Conservation (phyloP, 2,113 vertebrate genomes). For the Heteronetta atricapilla region DNA sequence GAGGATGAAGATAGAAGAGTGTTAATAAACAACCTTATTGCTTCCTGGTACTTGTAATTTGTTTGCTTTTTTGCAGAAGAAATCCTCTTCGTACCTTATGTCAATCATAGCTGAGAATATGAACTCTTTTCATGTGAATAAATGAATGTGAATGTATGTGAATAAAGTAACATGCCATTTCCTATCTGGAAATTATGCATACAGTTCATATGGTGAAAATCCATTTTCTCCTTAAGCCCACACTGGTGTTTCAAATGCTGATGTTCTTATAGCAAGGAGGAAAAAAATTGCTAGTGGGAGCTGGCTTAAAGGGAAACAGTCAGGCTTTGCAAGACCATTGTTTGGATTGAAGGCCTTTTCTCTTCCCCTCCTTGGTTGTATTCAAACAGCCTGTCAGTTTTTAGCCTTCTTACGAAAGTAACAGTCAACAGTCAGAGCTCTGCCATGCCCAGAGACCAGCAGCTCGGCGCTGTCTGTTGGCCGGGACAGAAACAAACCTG, state of each 20-base stretch:
- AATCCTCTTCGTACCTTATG: constrained; percentile 71
- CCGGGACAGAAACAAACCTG: constrained; percentile 66
- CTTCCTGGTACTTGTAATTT: constrained; percentile 63
- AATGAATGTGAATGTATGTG: constrained; percentile 73
- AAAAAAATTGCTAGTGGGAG: neutral
- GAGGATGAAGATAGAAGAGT: constrained; percentile 67
- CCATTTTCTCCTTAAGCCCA: constrained; percentile 60
- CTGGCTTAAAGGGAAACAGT: constrained; percentile 52
- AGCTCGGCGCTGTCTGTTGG: constrained; percentile 61
- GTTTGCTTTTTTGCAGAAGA: constrained; percentile 67
- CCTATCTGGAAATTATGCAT: constrained; percentile 72
- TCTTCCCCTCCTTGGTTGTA: constrained; percentile 46
- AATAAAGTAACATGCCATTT: constrained; percentile 74
- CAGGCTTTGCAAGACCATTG: constrained; percentile 37
- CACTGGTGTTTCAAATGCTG: constrained; percentile 61
- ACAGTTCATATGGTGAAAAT: constrained; percentile 72
- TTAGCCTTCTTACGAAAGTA: constrained; percentile 61
- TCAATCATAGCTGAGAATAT: constrained; percentile 71
- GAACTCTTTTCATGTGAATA: constrained; percentile 70
- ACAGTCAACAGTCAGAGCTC: constrained; percentile 63
- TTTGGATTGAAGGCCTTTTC: constrained; percentile 60
- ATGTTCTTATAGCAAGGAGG: constrained; percentile 15
- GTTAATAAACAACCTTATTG: constrained; percentile 73
- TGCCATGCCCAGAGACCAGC: constrained; percentile 63
- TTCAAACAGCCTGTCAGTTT: constrained; percentile 71